phyloP scores from a whole-genome alignment of 2,113 vertebrate species.

The Aythya baeri region DNA sequence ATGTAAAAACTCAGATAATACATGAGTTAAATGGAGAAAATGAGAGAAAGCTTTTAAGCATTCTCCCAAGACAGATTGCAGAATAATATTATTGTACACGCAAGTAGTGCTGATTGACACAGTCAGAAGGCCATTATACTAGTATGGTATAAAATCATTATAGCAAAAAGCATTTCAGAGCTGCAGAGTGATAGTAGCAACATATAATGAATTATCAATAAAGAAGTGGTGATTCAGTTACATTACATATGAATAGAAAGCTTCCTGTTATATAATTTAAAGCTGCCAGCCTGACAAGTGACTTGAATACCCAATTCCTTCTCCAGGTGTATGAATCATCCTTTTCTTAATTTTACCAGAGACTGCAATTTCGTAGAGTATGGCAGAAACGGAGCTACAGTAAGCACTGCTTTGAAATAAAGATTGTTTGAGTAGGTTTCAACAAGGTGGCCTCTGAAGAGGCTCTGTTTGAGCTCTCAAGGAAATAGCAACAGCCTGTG shows the following conservation, averaged over 20 bases:
- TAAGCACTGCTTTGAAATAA: background rate
- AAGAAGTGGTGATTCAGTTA: slow-evolving; percentile 76
- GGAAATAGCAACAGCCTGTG: background rate
- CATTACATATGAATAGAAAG: slow-evolving; percentile 76
- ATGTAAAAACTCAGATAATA: slow-evolving; percentile 87
- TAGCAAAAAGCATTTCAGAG: slow-evolving; percentile 78
- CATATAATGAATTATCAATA: slow-evolving; percentile 85
- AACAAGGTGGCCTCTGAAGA: background rate
- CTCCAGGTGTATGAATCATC: slow-evolving; percentile 60
- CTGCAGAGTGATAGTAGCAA: slow-evolving; percentile 61
- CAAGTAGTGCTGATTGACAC: slow-evolving; percentile 72
- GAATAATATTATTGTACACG: slow-evolving; percentile 79
- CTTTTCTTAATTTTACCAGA: slow-evolving; percentile 10
- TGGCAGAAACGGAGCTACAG: background rate
- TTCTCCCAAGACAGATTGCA: slow-evolving; percentile 80
- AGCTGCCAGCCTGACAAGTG: slow-evolving; percentile 72
- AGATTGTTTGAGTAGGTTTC: background rate
- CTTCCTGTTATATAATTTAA: slow-evolving; percentile 78
- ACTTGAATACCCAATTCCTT: slow-evolving; percentile 64
- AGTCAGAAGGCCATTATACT: slow-evolving; percentile 79
- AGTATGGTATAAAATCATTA: slow-evolving; percentile 79
- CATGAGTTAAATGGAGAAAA: slow-evolving; percentile 85
- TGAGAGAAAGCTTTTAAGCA: slow-evolving; percentile 87
- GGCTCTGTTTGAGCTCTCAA: background rate
- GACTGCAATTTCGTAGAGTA: background rate